Conservation (phyloP, 2,113 vertebrate species). For the Emydocephalus ijimae region DNA sequence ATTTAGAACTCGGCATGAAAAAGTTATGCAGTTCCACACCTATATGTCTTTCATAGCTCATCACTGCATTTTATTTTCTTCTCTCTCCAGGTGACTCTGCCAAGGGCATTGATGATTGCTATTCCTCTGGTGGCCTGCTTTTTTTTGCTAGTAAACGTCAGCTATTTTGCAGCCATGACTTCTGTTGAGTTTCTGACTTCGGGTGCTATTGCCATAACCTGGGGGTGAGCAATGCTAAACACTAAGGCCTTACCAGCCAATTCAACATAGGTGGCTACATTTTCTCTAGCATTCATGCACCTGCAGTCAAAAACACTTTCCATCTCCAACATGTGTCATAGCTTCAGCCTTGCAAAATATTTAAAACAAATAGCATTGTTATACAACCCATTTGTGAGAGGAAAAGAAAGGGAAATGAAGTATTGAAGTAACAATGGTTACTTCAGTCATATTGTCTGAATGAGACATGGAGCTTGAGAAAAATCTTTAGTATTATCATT, state of each 20-base stretch:
- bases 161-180: constrained; percentile 84
- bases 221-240: constrained; percentile 75
- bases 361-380: background rate
- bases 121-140: constrained; percentile 83
- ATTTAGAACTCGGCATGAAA: background rate
- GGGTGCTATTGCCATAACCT: constrained; percentile 80
- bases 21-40: background rate
- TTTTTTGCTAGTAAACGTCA: constrained; percentile 86
- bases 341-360: background rate
- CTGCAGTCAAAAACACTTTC: background rate
- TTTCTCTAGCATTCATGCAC: background rate
- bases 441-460: background rate
- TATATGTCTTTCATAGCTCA: no score
- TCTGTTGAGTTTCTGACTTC: constrained; percentile 81
- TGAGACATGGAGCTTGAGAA: background rate
- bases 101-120: constrained; percentile 79
- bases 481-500: background rate
- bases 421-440: background rate
- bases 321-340: background rate
- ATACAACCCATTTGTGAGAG: background rate
- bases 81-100: constrained; percentile 78
- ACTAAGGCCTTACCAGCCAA: background rate
- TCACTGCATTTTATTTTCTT: constrained; percentile 12
- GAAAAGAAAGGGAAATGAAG: background rate
- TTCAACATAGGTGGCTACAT: background rate